Conservation (phyloP, 2,113 vertebrate species). For the Corapipo altera region DNA sequence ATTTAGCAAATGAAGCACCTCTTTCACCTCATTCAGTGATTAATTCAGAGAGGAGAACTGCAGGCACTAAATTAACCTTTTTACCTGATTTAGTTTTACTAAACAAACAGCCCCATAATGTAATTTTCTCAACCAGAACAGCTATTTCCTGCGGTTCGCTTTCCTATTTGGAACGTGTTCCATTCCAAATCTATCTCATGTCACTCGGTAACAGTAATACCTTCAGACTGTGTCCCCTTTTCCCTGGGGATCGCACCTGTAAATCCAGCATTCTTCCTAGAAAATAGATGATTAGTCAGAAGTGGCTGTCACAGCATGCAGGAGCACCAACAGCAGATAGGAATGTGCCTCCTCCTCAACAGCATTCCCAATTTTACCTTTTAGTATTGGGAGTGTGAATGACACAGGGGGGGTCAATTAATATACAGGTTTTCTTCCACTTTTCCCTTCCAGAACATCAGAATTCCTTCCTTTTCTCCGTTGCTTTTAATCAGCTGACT, state of each 20-base stretch:
- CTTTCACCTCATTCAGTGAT: background rate
- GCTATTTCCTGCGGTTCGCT: background rate
- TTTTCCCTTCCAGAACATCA: background rate
- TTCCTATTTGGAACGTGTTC: background rate
- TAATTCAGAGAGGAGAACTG: background rate
- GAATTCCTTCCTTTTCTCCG: background rate
- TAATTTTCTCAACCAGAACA: background rate
- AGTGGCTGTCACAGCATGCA: rapidly evolving
- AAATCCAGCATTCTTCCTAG: background rate
- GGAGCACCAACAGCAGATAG: background rate
- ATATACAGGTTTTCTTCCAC: background rate
- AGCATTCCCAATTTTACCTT: background rate
- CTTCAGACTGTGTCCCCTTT: background rate
- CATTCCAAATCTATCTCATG: background rate
- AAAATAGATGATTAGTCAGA: background rate
- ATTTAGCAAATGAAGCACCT: background rate
- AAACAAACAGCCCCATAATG: background rate
- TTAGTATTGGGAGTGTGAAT: background rate
- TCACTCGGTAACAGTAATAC: background rate
- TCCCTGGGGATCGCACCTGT: background rate
- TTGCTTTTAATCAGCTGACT: background rate
- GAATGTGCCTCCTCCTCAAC: background rate
- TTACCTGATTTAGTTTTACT: background rate
- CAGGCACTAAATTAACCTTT: background rate
- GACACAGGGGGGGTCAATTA: background rate